Evolutionary conservation across 2,797 vertebrate genomes (phyloP), one percentile per base, ranked within the genome.

Genomic region (Microctenopoma steveboyesi): DNA sequence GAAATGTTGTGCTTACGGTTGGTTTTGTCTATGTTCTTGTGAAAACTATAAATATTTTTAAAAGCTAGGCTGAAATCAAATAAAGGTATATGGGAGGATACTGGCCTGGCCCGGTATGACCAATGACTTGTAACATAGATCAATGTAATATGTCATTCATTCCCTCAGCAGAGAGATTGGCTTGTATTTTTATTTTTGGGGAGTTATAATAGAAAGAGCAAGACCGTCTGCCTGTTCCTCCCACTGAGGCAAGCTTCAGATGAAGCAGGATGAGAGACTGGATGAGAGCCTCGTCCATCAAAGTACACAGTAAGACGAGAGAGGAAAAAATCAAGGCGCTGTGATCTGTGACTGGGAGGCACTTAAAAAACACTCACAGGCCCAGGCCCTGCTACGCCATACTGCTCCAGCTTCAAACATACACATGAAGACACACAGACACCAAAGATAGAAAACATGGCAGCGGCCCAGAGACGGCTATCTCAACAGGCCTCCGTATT

Each of bases 381-480:
- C 86, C 79, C 79, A 62, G 56, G 74, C 81, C 78, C 79, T 64
- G 78, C 76, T 66, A 48, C 61, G 13, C 75, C 78, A 83, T 13
- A 43, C 74, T 45, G 72, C 72, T 82, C 65, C 55, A 35, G 71
- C 85, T 76, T 82, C 82, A 80, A 78, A 82, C 74, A 49, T 67
- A 84, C 90, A 71, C 64, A 45, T 72, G 47, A 67, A 33, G 4
- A 84, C 82, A 80, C 77, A 81, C 74, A 49, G 64, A 69, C 85
- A 81, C 81, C 94, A 95, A 95, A 95, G 90, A 95, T 90, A 93
- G 94, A 94, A 91, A 94, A 84, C 69, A 78, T 91, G 94, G 92
- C 92, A 90, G 72, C 63, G 1, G 52, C 78, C 81, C 84, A 69
- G 76, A 62, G 82, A 81, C 77, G 74, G 83, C 66, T 1, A 86